Base-by-base conservation (phyloP, 2,113 vertebrate species). In the Phaethornis superciliosus region DNA sequence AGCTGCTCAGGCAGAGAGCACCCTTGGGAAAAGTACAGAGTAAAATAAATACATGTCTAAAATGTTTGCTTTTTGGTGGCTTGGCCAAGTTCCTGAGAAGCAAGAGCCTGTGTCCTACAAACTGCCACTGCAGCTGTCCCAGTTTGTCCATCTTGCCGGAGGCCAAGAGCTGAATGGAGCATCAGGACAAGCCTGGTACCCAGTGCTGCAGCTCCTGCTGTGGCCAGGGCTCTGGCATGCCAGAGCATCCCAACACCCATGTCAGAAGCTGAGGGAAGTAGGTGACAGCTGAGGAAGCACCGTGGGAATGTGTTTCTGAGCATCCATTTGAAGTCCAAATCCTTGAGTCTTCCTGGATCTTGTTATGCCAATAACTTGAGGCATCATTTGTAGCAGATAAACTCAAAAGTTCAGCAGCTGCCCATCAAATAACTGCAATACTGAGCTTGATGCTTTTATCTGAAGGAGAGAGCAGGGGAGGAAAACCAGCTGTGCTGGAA, bases 31-130 rank as follows among this genome's bases (percentile, higher is more conserved):
- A 93, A 94, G 88, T 67, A 83, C 68, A 91, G 91, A 72, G 88
- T 90, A 90, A 95, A 95, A 95, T 83, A 95, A 94, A 89, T 95
- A 90, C 83, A 9, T 58, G 55, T 64, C 92, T 95, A 20, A 95
- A 95, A 78, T 3, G 8, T 91, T 93, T 95, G 81, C 85, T 95
- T 94, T 93, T 93, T 86, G 89, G 90, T 90, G 91, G 92, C 64
- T 96, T 95, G 88, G 92, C 88, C 69, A 49, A 60, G 75, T 91
- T 95, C 85, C 90, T 77, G 76, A 60, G 93, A 77, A 94, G 76
- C 75, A 70, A 52, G 55, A 94, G 88, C 37, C 85, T 64, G 72
- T 60, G 76, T 88, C 68, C 88, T 89, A 64, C 76, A 94, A 90
- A 40, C 72, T 6, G 5, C 68, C 16, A 2, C 71, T 59, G 79